Percentiles rank a stretch among this genome's conserved stretches.
These are phyloP conservation scores for Sesia bembeciformis DNA, from an alignment of 2,888 invertebrate species.

Conservation along the genomic window DNA sequence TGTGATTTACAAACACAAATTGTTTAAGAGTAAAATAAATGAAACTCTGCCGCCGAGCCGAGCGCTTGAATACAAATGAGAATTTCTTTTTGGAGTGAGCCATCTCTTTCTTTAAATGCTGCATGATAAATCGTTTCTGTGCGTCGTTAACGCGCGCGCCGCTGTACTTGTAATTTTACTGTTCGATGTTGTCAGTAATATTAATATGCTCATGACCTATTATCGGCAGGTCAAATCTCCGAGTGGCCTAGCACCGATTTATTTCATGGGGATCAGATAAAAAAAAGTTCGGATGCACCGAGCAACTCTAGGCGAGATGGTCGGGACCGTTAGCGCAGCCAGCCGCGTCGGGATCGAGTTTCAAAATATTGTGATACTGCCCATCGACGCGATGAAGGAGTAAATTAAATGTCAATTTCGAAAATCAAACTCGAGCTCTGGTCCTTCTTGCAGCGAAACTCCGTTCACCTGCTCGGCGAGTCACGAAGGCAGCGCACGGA, in stretches of 20 bases:
- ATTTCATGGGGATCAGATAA: slow-evolving; percentile 55
- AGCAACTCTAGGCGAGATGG: background rate
- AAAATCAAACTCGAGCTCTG: slow-evolving; percentile 25
- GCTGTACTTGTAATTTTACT: slow-evolving; percentile 58
- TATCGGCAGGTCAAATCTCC: slow-evolving; percentile 58
- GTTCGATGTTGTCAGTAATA: slow-evolving; percentile 63
- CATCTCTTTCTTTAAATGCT: slow-evolving; percentile 53
- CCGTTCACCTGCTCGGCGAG: slow-evolving; percentile 42
- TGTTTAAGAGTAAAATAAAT: slow-evolving; percentile 59
- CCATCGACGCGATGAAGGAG: slow-evolving; percentile 19
- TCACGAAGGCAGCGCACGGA: slow-evolving; percentile 40
- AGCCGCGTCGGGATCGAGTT: slow-evolving; percentile 34
- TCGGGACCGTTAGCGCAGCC: slow-evolving; percentile 29
- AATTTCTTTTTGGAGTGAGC: slow-evolving; percentile 55
- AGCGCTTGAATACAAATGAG: slow-evolving; percentile 60
- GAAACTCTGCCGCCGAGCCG: slow-evolving; percentile 35
- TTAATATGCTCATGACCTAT: slow-evolving; percentile 66
- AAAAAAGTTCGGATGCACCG: slow-evolving; percentile 35
- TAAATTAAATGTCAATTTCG: slow-evolving; percentile 34
- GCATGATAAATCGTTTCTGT: slow-evolving; percentile 60
- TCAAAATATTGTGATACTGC: slow-evolving; percentile 57
- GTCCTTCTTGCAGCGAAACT: slow-evolving; percentile 16
- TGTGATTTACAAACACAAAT: slow-evolving; percentile 59
- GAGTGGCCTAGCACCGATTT: slow-evolving; percentile 37
- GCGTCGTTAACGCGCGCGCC: slow-evolving; percentile 58